Conservation (phyloP, 2,888 invertebrate genomes). For the Euzophera pinguis region DNA sequence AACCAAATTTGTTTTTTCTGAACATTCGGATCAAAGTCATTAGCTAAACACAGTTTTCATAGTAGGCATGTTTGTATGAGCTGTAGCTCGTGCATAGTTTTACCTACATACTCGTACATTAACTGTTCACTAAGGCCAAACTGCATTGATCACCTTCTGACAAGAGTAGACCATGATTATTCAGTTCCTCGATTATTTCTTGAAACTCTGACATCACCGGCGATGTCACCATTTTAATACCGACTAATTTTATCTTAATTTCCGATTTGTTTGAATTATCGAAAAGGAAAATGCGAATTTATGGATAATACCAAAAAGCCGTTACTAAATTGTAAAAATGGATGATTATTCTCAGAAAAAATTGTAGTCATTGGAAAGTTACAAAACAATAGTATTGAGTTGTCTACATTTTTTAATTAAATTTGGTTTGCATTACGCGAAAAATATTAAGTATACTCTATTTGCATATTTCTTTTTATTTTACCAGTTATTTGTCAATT, state of each 20-base stretch:
- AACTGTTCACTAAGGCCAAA: neutral
- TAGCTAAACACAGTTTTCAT: too few relatives aligned
- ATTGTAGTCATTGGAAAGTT: neutral
- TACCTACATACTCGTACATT: neutral
- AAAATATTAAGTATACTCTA: too few relatives aligned
- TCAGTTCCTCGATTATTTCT: constrained; percentile 5
- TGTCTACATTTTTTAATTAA: too few relatives aligned
- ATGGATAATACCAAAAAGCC: constrained; percentile 12
- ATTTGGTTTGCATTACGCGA: too few relatives aligned
- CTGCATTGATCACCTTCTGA: neutral
- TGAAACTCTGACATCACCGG: constrained; percentile 17
- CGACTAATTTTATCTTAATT: constrained; percentile 6
- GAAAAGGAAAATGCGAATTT: constrained; percentile 13
- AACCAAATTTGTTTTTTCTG: too few relatives aligned
- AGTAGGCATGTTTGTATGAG: too few relatives aligned
- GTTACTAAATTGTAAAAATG: constrained; percentile 12
- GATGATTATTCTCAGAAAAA: constrained; percentile 15
- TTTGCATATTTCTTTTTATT: too few relatives aligned
- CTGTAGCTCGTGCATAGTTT: too few relatives aligned
- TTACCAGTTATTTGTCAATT: too few relatives aligned
- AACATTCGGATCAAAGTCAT: too few relatives aligned
- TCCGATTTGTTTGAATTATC: constrained; percentile 8
- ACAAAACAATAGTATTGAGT: neutral
- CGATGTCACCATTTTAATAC: constrained; percentile 10
- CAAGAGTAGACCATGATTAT: neutral